A percentile compares a stretch with the other conserved stretches of the same genome.
These are phyloP conservation scores for Reticulitermes lucifugus DNA, from an alignment of 2,888 invertebrate species.

Conservation along the genomic window DNA sequence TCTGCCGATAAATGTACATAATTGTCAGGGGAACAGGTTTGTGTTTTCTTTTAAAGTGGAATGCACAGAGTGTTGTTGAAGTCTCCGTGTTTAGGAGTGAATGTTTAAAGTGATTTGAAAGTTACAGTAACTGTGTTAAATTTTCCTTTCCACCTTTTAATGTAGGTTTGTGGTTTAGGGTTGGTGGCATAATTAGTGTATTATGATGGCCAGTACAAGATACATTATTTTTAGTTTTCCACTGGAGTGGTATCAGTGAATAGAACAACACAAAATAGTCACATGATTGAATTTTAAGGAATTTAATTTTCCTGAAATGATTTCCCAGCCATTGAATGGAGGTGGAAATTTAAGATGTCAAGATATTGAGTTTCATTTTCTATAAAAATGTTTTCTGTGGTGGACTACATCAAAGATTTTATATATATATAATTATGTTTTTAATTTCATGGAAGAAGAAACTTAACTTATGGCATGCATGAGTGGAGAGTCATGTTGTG, in stretches of 20 bases:
- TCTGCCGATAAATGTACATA: neutral
- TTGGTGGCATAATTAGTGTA: slow-evolving; percentile 28
- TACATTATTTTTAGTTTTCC: slow-evolving; percentile 13
- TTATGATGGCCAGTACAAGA: slow-evolving; percentile 36
- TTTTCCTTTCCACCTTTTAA: slow-evolving; percentile 25
- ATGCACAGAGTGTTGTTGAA: neutral
- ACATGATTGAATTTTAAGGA: slow-evolving; percentile 15
- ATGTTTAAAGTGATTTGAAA: neutral
- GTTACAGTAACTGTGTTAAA: slow-evolving; percentile 13
- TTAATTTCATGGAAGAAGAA: slow-evolving; percentile 11
- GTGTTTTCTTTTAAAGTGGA: neutral
- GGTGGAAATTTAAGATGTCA: neutral
- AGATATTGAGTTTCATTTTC: neutral
- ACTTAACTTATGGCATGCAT: slow-evolving; percentile 34
- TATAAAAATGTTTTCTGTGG: slow-evolving; percentile 1
- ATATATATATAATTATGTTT: slow-evolving; percentile 16
- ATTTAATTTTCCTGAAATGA: neutral
- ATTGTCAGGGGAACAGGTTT: neutral
- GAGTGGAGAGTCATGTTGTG: neutral
- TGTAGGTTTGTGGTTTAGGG: slow-evolving; percentile 15
- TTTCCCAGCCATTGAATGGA: slow-evolving; percentile 32
- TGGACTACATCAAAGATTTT: slow-evolving; percentile 23
- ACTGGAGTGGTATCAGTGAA: slow-evolving; percentile 1
- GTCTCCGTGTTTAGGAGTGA: slow-evolving; percentile 12
- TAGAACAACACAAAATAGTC: slow-evolving; percentile 23